A percentile compares a stretch with the other conserved stretches of the same genome.
Conservation (phyloP, 2,888 invertebrate genomes). For the Therioaphis trifolii region DNA sequence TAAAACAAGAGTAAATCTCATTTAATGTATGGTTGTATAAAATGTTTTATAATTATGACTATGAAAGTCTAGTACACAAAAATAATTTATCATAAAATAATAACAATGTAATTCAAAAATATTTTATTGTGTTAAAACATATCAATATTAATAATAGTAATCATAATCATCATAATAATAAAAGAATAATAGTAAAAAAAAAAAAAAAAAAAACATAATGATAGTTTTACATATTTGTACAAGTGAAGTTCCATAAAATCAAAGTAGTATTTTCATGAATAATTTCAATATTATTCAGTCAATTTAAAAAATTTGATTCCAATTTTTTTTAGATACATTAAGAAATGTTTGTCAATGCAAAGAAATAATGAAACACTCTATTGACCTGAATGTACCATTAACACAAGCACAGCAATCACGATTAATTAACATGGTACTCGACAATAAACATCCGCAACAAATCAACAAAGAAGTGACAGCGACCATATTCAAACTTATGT, state of each 20-base stretch:
- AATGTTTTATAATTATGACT: not conserved
- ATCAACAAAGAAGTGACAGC: conserved; percentile 50
- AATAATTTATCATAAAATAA: not conserved
- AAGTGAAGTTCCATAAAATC: not conserved
- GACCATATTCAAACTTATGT: conserved; percentile 55
- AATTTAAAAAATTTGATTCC: not conserved
- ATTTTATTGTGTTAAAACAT: conserved; percentile 49
- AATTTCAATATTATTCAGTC: conserved; percentile 29
- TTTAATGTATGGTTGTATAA: too few relatives aligned
- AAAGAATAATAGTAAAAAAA: too few relatives aligned
- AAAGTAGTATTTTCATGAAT: conserved; percentile 31
- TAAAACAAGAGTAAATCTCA: too few relatives aligned
- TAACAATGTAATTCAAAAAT: conserved; percentile 12
- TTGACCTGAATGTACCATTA: conserved; percentile 60
- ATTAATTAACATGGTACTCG: conserved; percentile 56
- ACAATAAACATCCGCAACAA: conserved; percentile 36
- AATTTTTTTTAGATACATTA: conserved; percentile 55
- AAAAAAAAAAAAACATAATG: conserved; percentile 22
- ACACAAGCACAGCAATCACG: conserved; percentile 61
- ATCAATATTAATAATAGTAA: conserved; percentile 21
- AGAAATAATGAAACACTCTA: conserved; percentile 63
- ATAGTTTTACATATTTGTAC: conserved; percentile 20
- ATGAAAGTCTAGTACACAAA: not conserved
- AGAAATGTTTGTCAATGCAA: conserved; percentile 55
- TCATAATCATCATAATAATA: too few relatives aligned